Percentiles rank a stretch among this genome's conserved stretches.
These are phyloP conservation scores for Sarcophaga caerulescens DNA, from an alignment of 2,888 invertebrate species.

Conservation along the genomic window DNA sequence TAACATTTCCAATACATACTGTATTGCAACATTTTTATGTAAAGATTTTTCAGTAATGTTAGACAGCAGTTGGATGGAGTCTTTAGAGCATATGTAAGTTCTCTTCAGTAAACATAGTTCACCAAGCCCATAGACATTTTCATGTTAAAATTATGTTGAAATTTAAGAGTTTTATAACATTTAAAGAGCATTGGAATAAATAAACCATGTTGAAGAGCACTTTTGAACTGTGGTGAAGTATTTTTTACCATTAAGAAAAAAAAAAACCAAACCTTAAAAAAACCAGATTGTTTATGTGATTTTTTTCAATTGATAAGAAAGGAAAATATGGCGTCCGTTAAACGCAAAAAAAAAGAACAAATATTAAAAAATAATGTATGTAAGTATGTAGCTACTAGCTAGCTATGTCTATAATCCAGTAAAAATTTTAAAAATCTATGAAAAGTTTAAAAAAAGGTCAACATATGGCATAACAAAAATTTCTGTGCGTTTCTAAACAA, in stretches of 20 bases:
- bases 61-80: too few species aligned
- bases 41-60: too few species aligned
- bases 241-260: neutral
- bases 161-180: too few species aligned
- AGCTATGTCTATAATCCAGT: neutral
- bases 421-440: neutral
- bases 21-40: too few species aligned
- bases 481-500: too few species aligned
- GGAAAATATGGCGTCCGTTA: conserved; percentile 55
- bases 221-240: neutral
- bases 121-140: too few species aligned
- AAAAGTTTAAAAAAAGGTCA: conserved; percentile 16
- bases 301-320: conserved; percentile 25
- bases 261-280: conserved; percentile 25
- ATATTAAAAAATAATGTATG: neutral
- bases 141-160: too few species aligned
- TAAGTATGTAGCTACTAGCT: neutral
- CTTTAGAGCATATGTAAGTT: too few species aligned
- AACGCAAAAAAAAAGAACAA: conserved; percentile 18
- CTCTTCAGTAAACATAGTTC: too few species aligned
- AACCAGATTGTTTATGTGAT: conserved; percentile 41
- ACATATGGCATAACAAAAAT: conserved; percentile 6
- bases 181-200: neutral
- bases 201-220: conserved; percentile 1
- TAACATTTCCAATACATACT: too few species aligned